Evolutionary conservation across 2,888 invertebrate genomes (phyloP).

Genomic region (Himalopsyche anomala): DNA sequence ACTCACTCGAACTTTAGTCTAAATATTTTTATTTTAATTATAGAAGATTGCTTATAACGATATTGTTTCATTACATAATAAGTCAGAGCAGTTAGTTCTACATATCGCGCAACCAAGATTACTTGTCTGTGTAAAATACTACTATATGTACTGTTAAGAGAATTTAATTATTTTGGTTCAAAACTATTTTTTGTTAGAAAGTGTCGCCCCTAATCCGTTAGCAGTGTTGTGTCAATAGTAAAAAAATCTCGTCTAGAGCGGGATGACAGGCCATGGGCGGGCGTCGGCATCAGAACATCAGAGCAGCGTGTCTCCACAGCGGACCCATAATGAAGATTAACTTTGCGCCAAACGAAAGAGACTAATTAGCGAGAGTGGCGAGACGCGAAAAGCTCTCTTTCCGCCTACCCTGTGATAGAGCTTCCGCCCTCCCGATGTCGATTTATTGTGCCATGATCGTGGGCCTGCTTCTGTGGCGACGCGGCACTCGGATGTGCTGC

Average conservation of each 20-base stretch:
- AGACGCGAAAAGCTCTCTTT: constrained; percentile 26
- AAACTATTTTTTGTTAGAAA: not conserved
- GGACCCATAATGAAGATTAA: constrained; percentile 64
- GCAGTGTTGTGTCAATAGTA: constrained; percentile 33
- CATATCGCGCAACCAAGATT: too few relatives aligned
- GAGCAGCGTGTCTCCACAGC: constrained; percentile 33
- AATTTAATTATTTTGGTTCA: not conserved
- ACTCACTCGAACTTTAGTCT: too few relatives aligned
- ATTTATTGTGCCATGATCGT: constrained; percentile 36
- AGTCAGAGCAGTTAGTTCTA: too few relatives aligned
- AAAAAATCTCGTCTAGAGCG: constrained; percentile 34
- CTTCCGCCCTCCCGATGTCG: constrained; percentile 35
- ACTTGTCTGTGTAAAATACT: too few relatives aligned
- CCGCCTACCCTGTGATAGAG: constrained; percentile 14
- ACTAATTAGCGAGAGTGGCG: constrained; percentile 65
- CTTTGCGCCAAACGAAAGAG: constrained; percentile 64
- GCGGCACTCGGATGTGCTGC: not conserved
- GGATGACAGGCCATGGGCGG: constrained; percentile 36
- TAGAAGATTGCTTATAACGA: too few relatives aligned
- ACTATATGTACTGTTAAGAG: too few relatives aligned
- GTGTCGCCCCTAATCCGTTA: constrained; percentile 3
- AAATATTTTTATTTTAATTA: too few relatives aligned
- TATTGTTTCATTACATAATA: too few relatives aligned
- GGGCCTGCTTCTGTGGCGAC: not conserved
- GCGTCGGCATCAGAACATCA: constrained; percentile 18